phyloP scores from a whole-genome alignment of 2,888 invertebrate genomes.

The Tineola bisselliella region DNA sequence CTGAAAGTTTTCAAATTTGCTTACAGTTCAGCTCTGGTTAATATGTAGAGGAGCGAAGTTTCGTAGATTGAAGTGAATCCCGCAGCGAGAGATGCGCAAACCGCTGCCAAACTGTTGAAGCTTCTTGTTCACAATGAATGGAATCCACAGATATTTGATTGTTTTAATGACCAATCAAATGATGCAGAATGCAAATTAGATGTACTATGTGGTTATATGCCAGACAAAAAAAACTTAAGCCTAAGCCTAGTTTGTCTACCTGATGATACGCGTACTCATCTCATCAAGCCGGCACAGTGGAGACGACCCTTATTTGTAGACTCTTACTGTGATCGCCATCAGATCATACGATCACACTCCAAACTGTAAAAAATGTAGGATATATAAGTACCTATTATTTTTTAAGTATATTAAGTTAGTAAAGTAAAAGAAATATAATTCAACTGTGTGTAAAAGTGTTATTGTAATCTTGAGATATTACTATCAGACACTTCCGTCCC shows the following conservation, averaged over 20 bases:
- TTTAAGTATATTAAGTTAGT: neutral
- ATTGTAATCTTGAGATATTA: neutral
- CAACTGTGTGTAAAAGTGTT: neutral
- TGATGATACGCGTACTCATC: too few relatives aligned
- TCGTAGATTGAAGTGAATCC: slow-evolving; percentile 42
- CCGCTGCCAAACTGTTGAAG: slow-evolving; percentile 13
- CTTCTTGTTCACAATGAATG: neutral
- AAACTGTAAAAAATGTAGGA: too few relatives aligned
- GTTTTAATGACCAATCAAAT: neutral
- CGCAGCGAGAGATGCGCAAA: slow-evolving; percentile 33
- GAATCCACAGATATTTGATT: neutral
- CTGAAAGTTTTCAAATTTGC: slow-evolving; percentile 37
- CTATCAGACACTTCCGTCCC: slow-evolving; percentile 6
- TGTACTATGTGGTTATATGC: too few relatives aligned
- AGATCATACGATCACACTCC: too few relatives aligned
- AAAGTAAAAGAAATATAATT: neutral
- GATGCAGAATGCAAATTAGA: too few relatives aligned
- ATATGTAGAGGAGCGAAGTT: slow-evolving; percentile 43
- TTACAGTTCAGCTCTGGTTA: slow-evolving; percentile 9
- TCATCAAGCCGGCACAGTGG: too few relatives aligned
- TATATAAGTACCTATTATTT: too few relatives aligned
- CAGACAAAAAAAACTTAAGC: too few relatives aligned
- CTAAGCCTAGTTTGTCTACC: too few relatives aligned
- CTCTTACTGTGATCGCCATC: too few relatives aligned
- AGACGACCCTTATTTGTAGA: too few relatives aligned